Conservation (phyloP, 2,113 vertebrate species). For the Vulpes vulpes region DNA sequence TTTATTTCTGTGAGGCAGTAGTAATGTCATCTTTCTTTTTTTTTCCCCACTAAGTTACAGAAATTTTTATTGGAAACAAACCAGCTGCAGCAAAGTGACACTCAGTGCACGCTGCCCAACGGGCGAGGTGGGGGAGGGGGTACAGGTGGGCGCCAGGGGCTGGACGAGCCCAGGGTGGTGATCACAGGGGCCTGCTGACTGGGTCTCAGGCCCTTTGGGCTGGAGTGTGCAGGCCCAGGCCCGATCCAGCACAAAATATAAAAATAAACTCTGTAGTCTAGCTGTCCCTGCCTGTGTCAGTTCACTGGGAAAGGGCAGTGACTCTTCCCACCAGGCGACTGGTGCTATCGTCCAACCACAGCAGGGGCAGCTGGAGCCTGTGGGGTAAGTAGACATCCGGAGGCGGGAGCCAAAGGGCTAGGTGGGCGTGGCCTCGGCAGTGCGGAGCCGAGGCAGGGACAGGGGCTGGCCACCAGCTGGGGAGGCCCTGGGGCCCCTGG, state of each 20-base stretch:
- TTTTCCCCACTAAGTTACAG: slow-evolving; percentile 62
- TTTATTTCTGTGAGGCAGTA: not conserved
- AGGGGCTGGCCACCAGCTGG: slow-evolving; percentile 41
- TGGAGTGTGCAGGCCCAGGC: slow-evolving; percentile 64
- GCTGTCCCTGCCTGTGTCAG: slow-evolving; percentile 44
- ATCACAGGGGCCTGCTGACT: not conserved
- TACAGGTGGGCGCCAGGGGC: slow-evolving; percentile 43
- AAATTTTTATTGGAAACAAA: slow-evolving; percentile 84
- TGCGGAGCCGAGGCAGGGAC: not conserved
- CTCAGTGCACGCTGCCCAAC: slow-evolving; percentile 73
- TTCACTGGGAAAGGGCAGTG: not conserved
- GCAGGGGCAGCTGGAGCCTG: slow-evolving; percentile 34
- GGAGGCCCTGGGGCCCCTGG: not conserved
- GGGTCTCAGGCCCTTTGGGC: not conserved
- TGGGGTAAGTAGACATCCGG: not conserved
- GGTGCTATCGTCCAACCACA: slow-evolving; percentile 34
- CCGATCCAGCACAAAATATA: slow-evolving; percentile 73
- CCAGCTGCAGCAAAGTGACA: slow-evolving; percentile 83
- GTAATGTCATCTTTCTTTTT: not conserved
- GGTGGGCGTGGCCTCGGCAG: slow-evolving; percentile 30
- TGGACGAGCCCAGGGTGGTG: not conserved
- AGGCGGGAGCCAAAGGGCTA: slow-evolving; percentile 66
- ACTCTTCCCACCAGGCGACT: slow-evolving; percentile 26
- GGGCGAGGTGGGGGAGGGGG: not conserved
- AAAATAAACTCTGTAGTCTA: slow-evolving; percentile 84